phyloP scores from a whole-genome alignment of 1,140 invertebrate genomes.

The Orchestia grillus region DNA sequence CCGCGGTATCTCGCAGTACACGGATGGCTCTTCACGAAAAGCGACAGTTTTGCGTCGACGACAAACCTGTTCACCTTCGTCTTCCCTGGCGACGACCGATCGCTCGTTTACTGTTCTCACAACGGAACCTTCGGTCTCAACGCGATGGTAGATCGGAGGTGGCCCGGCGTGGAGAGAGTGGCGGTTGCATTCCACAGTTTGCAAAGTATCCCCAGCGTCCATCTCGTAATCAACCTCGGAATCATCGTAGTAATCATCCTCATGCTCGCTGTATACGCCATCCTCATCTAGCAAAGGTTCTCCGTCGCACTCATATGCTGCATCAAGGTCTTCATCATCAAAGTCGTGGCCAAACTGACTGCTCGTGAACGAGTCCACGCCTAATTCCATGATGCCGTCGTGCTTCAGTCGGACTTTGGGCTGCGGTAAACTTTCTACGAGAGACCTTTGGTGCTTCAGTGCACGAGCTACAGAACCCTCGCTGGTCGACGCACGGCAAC shows the following conservation, averaged over 20 bases:
- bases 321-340: constrained; percentile 36
- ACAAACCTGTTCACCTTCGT: neutral
- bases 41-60: constrained; percentile 1
- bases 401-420: neutral
- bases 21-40: neutral
- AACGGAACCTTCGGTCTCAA: neutral
- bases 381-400: constrained; percentile 25
- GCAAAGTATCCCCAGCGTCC: neutral
- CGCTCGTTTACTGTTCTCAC: neutral
- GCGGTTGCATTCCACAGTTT: neutral
- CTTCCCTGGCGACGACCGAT: neutral
- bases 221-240: constrained; percentile 50
- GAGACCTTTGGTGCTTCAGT: neutral
- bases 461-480: neutral
- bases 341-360: neutral
- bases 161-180: neutral
- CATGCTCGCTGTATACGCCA: constrained; percentile 56
- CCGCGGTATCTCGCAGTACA: neutral
- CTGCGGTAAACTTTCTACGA: neutral
- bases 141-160: neutral
- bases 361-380: neutral
- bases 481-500: neutral
- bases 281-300: constrained; percentile 63
- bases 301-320: constrained; percentile 68
- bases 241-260: constrained; percentile 53